Evolutionary conservation across 2,888 invertebrate species (phyloP).

Genomic region (Elaeidobius kamerunicus): DNA sequence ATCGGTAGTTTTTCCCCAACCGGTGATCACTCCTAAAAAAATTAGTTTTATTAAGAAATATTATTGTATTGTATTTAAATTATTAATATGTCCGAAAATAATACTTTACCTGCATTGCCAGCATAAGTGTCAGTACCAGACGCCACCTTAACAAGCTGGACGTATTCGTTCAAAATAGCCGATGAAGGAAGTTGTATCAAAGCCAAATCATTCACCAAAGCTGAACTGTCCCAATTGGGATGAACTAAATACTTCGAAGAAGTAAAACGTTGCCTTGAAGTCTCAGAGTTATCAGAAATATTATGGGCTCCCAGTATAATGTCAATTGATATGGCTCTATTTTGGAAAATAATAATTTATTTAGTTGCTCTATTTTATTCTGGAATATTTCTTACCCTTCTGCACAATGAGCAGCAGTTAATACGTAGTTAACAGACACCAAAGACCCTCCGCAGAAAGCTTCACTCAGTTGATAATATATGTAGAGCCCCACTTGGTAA

Average conservation of each 20-base stretch:
- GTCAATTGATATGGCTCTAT: slow-evolving; percentile 21
- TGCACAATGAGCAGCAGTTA: slow-evolving; percentile 31
- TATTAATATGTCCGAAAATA: neutral
- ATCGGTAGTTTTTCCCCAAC: slow-evolving; percentile 31
- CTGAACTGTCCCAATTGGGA: slow-evolving; percentile 42
- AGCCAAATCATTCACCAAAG: slow-evolving; percentile 50
- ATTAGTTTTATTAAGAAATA: neutral
- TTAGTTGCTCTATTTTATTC: too few species aligned
- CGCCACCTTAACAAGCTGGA: slow-evolving; percentile 13
- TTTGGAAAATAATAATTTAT: too few species aligned
- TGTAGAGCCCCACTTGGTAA: slow-evolving; percentile 26
- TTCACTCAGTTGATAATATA: slow-evolving; percentile 3
- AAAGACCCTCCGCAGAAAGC: slow-evolving; percentile 30
- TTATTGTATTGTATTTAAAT: neutral
- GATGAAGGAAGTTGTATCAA: slow-evolving; percentile 10
- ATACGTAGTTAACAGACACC: slow-evolving; percentile 23
- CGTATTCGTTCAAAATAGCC: slow-evolving; percentile 8
- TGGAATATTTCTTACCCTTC: slow-evolving; percentile 29
- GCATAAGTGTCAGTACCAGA: slow-evolving; percentile 18
- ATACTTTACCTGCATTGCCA: neutral
- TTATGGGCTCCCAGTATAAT: slow-evolving; percentile 39
- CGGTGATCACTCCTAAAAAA: slow-evolving; percentile 13
- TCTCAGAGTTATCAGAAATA: slow-evolving; percentile 37
- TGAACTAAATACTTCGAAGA: slow-evolving; percentile 45
- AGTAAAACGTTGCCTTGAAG: slow-evolving; percentile 32